Percentiles rank a stretch among this genome's conserved stretches.
phyloP scores from a whole-genome alignment of 2,113 vertebrate species.

The Gopherus flavomarginatus region DNA sequence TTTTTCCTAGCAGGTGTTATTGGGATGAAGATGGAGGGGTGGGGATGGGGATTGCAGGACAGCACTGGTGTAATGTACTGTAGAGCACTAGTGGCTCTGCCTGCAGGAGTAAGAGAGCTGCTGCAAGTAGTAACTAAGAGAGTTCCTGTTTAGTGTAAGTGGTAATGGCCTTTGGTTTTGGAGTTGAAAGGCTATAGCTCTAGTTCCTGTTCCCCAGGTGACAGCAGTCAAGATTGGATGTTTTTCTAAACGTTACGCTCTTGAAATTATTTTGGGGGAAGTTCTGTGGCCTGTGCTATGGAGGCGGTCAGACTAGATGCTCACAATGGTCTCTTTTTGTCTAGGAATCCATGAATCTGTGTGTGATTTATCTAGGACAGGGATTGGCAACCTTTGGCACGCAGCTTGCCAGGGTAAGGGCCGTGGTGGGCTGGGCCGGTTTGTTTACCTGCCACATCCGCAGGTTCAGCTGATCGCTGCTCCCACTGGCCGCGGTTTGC shows the following conservation, averaged over 20 bases:
- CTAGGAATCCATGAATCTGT: not conserved
- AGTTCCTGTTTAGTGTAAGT: not conserved
- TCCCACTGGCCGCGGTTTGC: too few species aligned
- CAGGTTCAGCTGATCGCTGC: too few species aligned
- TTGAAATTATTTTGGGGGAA: not conserved
- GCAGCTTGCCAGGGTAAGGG: too few species aligned
- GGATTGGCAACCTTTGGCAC: too few species aligned
- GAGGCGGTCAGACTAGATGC: not conserved
- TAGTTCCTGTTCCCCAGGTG: not conserved
- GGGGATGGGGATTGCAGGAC: fast-evolving
- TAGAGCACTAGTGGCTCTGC: not conserved
- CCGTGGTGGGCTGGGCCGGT: too few species aligned
- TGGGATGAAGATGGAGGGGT: not conserved
- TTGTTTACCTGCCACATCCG: too few species aligned
- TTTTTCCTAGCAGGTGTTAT: not conserved
- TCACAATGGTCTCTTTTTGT: not conserved
- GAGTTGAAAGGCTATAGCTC: slow-evolving; percentile 12
- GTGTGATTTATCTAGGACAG: not conserved
- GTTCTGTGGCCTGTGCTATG: not conserved
- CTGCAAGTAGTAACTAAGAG: not conserved
- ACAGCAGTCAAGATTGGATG: not conserved
- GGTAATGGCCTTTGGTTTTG: not conserved
- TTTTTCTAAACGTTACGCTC: not conserved
- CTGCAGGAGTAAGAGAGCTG: not conserved
- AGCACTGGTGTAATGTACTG: not conserved